Evolutionary conservation across 2,113 vertebrate species (phyloP).

Genomic region (Tinamus guttatus): DNA sequence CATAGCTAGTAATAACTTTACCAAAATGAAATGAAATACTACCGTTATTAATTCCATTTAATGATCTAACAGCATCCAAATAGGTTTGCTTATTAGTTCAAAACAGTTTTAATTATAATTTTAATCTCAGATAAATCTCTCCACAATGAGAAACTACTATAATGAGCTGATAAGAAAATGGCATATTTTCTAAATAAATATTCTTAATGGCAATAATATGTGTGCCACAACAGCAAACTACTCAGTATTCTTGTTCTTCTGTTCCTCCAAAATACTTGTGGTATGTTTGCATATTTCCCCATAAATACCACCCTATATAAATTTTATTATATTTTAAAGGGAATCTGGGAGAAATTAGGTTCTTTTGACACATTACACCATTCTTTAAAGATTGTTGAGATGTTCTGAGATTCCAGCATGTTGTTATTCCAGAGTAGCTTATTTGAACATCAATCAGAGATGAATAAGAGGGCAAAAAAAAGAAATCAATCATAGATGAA

Average conservation of each 20-base stretch:
- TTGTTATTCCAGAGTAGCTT: background rate
- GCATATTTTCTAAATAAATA: conserved; percentile 8
- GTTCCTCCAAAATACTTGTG: background rate
- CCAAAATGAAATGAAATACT: conserved; percentile 61
- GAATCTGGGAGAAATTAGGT: background rate
- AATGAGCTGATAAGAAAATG: conserved; percentile 10
- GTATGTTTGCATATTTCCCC: background rate
- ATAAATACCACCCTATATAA: background rate
- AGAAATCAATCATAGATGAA: background rate
- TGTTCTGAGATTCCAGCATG: background rate
- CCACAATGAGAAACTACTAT: background rate
- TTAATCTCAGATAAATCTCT: conserved; percentile 55
- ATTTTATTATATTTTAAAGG: conserved; percentile 1
- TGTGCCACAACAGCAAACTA: background rate
- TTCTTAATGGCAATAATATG: background rate
- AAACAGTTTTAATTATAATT: conserved; percentile 41
- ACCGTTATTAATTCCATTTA: conserved; percentile 70
- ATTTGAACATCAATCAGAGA: background rate
- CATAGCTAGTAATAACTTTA: conserved; percentile 48
- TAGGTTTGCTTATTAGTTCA: conserved; percentile 61
- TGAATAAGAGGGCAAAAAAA: background rate
- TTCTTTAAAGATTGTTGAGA: background rate
- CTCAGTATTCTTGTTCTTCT: background rate
- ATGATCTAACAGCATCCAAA: conserved; percentile 66
- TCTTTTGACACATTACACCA: background rate